Percentiles rank a stretch among this genome's conserved stretches.
Conservation (phyloP, 2,888 invertebrate genomes). For the Lepidocyrtinus sp. region DNA sequence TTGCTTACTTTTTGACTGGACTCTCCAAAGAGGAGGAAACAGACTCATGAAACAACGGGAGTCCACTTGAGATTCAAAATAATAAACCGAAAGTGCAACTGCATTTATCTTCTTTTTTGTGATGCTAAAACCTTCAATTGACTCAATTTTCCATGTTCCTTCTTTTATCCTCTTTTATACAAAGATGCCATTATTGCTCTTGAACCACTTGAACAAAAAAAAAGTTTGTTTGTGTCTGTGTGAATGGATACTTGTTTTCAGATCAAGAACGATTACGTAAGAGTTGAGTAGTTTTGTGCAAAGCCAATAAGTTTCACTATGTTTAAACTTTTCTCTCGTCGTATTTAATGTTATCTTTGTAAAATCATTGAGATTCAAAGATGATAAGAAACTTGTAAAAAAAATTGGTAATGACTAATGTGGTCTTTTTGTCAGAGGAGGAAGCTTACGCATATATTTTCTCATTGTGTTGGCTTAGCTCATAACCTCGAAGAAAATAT, state of each 20-base stretch:
- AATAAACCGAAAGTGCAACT: constrained; percentile 54
- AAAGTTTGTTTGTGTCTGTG: neutral
- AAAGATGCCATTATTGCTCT: neutral
- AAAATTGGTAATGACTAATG: constrained; percentile 18
- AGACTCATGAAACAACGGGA: constrained; percentile 51
- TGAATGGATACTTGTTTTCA: constrained; percentile 28
- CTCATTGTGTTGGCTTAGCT: too few relatives aligned
- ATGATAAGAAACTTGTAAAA: too few relatives aligned
- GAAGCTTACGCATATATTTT: neutral
- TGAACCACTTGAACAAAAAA: constrained; percentile 22
- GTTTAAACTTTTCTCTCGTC: neutral
- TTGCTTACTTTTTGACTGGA: constrained; percentile 34
- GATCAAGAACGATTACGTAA: constrained; percentile 39
- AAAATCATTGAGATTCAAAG: too few relatives aligned
- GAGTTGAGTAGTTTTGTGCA: constrained; percentile 12
- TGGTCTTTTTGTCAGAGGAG: neutral
- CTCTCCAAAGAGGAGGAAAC: constrained; percentile 15
- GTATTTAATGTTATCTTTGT: too few relatives aligned
- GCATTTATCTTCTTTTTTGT: constrained; percentile 48
- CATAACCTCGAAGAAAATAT: neutral
- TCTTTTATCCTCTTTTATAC: neutral
- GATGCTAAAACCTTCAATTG: constrained; percentile 25
- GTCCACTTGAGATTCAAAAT: constrained; percentile 50
- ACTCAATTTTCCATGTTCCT: constrained; percentile 16
- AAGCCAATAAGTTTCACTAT: neutral